phyloP scores from a whole-genome alignment of 2,888 invertebrate species.

The Rhagophthalmus giganteus region DNA sequence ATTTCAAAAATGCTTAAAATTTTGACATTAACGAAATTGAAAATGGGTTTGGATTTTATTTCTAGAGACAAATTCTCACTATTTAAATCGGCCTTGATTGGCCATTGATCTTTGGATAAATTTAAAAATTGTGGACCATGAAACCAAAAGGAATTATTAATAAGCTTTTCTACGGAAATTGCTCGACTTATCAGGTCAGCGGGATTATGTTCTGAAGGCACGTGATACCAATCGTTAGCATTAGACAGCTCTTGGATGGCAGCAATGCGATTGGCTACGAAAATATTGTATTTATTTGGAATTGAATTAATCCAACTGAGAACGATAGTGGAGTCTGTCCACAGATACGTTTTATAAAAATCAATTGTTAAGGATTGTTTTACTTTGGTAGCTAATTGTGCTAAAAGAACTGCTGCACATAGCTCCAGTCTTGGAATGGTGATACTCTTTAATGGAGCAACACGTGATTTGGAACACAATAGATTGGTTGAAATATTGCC shows the following conservation, averaged over 20 bases:
- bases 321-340: neutral
- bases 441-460: conserved; percentile 3
- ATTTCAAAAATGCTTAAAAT: neutral
- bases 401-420: conserved; percentile 2
- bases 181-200: neutral
- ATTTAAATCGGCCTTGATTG: no score
- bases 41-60: neutral
- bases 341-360: neutral
- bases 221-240: neutral
- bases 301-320: neutral
- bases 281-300: neutral
- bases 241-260: neutral
- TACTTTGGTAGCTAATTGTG: neutral
- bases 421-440: conserved; percentile 11
- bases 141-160: neutral
- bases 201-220: neutral
- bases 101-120: neutral
- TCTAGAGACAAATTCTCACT: neutral
- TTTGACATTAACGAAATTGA: neutral
- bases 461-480: conserved; percentile 6
- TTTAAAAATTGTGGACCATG: neutral
- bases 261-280: neutral
- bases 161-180: neutral
- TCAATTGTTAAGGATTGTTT: neutral
- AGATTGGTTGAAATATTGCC: neutral